phyloP scores from a whole-genome alignment of 1,140 invertebrate species.

The Magallana gigas region DNA sequence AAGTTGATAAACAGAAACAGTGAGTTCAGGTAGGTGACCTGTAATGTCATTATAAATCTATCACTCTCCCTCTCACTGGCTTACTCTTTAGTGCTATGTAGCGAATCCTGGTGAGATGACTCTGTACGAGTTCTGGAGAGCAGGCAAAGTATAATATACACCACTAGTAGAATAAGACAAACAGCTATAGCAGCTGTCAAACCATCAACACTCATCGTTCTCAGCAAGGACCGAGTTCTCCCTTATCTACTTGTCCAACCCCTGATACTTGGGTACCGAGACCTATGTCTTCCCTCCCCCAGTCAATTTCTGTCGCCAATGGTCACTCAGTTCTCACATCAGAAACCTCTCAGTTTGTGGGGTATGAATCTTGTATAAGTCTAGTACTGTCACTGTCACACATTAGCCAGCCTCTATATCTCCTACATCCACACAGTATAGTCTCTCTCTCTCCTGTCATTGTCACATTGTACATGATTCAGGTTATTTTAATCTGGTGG shows the following conservation, averaged over 20 bases:
- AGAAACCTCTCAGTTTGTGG: no score
- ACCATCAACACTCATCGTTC: not conserved
- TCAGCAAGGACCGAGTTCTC: not conserved
- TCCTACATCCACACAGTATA: no score
- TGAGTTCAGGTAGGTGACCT: not conserved
- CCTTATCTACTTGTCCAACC: no score
- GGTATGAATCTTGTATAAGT: no score
- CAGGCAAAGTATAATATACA: not conserved
- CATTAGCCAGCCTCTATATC: no score
- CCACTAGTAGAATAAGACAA: slow-evolving; percentile 7
- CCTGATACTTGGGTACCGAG: no score
- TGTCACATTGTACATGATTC: slow-evolving; percentile 23
- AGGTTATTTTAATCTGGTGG: not conserved
- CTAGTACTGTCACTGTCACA: no score
- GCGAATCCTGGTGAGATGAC: not conserved
- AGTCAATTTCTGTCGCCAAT: no score
- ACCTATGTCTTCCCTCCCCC: no score
- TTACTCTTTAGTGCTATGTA: slow-evolving; percentile 5
- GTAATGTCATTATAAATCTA: no score
- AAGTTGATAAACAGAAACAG: not conserved
- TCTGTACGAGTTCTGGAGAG: slow-evolving; percentile 16
- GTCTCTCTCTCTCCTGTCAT: not conserved
- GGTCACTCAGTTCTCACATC: no score
- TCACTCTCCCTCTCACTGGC: not conserved
- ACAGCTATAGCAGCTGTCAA: not conserved